Percentiles rank a stretch among this genome's conserved stretches.
These are phyloP conservation scores for Astyanax mexicanus DNA, from an alignment of 2,797 vertebrate genomes.

Conservation along the genomic window DNA sequence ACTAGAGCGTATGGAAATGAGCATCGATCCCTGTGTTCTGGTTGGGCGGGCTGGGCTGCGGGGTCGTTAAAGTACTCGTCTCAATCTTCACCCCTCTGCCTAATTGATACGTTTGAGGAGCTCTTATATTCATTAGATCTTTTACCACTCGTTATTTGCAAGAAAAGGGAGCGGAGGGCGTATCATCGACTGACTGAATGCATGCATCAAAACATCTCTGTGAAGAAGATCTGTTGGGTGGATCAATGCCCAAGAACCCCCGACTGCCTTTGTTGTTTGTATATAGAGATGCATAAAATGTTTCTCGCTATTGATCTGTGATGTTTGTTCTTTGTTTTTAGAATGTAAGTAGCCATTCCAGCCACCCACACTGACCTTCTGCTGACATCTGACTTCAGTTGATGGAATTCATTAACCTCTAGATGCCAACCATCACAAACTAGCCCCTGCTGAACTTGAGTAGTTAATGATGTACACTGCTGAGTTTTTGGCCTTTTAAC, in stretches of 20 bases:
- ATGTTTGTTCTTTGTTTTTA: not conserved
- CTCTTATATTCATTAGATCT: conserved; percentile 54
- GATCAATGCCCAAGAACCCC: not conserved
- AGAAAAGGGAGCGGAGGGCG: conserved; percentile 13
- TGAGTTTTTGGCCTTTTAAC: too few species aligned
- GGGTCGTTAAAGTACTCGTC: conserved; percentile 26
- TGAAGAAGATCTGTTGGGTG: not conserved
- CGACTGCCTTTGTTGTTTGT: conserved; percentile 20
- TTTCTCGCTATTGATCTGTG: not conserved
- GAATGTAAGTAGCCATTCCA: not conserved
- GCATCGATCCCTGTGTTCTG: conserved; percentile 65
- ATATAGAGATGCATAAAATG: not conserved
- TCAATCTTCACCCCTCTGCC: conserved; percentile 61
- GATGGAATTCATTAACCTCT: not conserved
- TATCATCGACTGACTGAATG: conserved; percentile 30
- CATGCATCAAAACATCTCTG: not conserved
- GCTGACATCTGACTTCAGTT: not conserved
- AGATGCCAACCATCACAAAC: not conserved
- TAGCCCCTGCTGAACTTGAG: too few species aligned
- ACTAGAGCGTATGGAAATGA: conserved; percentile 72
- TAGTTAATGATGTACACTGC: not conserved
- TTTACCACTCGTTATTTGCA: conserved; percentile 39
- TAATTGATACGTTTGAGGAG: conserved; percentile 45
- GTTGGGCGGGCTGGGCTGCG: conserved; percentile 50
- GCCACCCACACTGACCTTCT: not conserved